phyloP scores from a whole-genome alignment of 35 echinoderm and acorn worm genomes.

The Stichopus chloronotus region DNA sequence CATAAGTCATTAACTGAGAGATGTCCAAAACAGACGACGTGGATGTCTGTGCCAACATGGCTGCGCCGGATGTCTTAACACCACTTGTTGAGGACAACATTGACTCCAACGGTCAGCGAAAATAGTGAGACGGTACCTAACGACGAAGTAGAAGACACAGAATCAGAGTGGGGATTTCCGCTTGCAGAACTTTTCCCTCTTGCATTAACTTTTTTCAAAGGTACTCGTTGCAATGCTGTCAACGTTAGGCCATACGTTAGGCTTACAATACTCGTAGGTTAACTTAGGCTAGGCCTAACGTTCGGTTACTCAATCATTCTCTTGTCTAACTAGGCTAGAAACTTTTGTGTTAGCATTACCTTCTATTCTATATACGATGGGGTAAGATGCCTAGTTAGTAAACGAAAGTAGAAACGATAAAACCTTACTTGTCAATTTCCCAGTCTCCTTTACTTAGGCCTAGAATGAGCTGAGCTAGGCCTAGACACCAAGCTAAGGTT shows the following conservation, averaged over 20 bases:
- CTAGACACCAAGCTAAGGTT: too few relatives aligned
- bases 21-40: constrained; percentile 61
- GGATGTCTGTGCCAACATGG: constrained; percentile 68
- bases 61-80: constrained; percentile 82
- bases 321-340: too few relatives aligned
- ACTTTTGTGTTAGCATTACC: too few relatives aligned
- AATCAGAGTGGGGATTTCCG: constrained; percentile 81
- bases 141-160: constrained; percentile 39
- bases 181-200: constrained; percentile 79
- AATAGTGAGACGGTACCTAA: background rate
- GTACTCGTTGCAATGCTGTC: constrained; percentile 44
- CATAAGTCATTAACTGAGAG: background rate
- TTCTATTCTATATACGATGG: too few relatives aligned
- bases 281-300: background rate
- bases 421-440: too few relatives aligned
- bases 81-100: constrained; percentile 80
- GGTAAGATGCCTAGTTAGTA: too few relatives aligned
- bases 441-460: too few relatives aligned
- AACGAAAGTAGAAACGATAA: too few relatives aligned
- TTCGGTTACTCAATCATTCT: background rate
- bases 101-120: background rate
- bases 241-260: background rate
- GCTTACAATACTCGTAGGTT: background rate
- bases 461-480: too few relatives aligned
- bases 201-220: constrained; percentile 89